Base-by-base conservation (phyloP, 2,888 invertebrate genomes). In the Apamea epomidion region DNA sequence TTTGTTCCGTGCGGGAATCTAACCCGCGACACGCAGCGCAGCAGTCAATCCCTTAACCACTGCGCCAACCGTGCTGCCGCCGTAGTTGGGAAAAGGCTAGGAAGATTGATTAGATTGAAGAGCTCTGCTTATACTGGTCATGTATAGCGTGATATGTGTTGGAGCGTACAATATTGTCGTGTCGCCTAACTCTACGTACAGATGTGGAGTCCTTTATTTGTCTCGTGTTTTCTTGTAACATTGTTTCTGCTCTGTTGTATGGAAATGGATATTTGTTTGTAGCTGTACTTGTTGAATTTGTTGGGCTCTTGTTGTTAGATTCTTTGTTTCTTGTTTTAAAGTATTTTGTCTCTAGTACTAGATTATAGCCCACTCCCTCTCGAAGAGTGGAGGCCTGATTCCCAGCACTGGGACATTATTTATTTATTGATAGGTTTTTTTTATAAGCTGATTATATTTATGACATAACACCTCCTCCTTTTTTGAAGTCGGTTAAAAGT, bases 171-270 rank as follows among this genome's bases (percentile, higher is more conserved):
- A 76, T 80, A 86, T 82, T 76, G 80, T 83, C 76, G 78, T 78
- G 74, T 81, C 81, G 48, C 76, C 58, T 78, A 74, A 80, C 75
- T 81, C 78, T 73, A 64, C 45, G 54, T 84, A 74, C 60, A 78
- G 51, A 68, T 51, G 65, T 67, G 18, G 51, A 48, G 45, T 72
- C 6, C 72, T 80, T 76, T 83, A 79, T 87, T 79, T 78, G 48
- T 76, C 37, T 64, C 74, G 54, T 77, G 67, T 77, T 80, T 81
- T 78, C 85, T 81, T 76, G 82, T 87, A 75, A 83, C 69, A 60
- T 76, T 78, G 58, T 60, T 67, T 70, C 51, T n/a, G 71, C 69
- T 69, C 68, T 72, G 29, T 76, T 80, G 29, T 80, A 79, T 78
- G 58, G 64, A 73, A 77, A 83, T 76, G 65, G 76, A 76, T 72